Evolutionary conservation across 2,113 vertebrate species (phyloP), one percentile per base, ranked within the genome.

Genomic region (Xenus cinereus): DNA sequence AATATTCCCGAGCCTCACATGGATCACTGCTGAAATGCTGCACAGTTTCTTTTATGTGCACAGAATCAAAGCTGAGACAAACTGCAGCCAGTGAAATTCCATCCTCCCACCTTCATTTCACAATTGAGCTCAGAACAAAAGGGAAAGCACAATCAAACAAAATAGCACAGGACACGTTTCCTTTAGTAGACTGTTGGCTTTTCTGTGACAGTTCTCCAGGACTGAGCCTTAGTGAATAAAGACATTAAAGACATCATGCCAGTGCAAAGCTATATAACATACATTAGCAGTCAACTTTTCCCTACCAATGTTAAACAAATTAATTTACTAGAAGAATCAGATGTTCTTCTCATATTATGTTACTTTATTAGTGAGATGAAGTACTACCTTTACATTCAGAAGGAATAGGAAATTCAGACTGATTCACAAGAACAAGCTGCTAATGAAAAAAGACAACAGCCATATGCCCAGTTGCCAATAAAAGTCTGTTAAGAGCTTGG

Each of bases 301-400:
- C 50, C 14, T 12, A 21, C 33, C 9, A 14, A 46, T 46, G 46
- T 82, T 66, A 87, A 81, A 75, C 12, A 62, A 68, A 54, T 14
- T 20, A 20, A 68, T 64, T 87, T 78, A 62, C 51, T 41, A 28
- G 80, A 89, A 89, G 48, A 89, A 73, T 68, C 48, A 82, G 41
- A 46, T 68, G 33, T 72, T 84, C 51, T 71, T 69, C 79, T 73
- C 4, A 1, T 59, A 57, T 21, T 32, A 53, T 7, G 16, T 59
- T 21, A 74, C 39, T 68, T 20, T 77, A 92, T 80, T 91, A 95
- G 32, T 35, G 73, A 94, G 53, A 82, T 67, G 72, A 88, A 56
- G 50, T 62, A 79, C 15, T 37, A 62, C 57, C 80, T 94, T 96
- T 83, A 82, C 62, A 89, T 48, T 79, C 77, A 94, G 84, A 93